Evolutionary conservation across 2,888 invertebrate species (phyloP).

Genomic region (Chymomyza procnemis): DNA sequence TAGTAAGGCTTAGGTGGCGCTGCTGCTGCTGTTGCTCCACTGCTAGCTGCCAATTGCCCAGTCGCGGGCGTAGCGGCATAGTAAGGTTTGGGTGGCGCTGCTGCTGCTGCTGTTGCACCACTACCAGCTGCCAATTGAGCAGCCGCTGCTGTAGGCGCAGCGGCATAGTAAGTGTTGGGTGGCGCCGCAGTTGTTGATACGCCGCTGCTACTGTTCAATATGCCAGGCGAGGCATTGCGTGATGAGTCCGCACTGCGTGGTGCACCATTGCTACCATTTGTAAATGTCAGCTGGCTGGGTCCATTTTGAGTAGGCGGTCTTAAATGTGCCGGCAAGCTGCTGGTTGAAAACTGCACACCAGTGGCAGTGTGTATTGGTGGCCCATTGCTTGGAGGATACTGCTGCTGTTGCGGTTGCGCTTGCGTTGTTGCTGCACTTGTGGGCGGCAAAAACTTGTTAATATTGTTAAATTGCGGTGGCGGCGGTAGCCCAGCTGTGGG

Average conservation of each 20-base stretch:
- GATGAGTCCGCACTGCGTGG: slow-evolving; percentile 43
- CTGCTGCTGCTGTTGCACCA: not conserved
- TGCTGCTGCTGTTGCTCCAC: slow-evolving; percentile 6
- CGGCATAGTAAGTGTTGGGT: slow-evolving; percentile 63
- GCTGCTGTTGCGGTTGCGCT: slow-evolving; percentile 19
- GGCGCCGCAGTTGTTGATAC: slow-evolving; percentile 11
- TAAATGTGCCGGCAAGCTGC: slow-evolving; percentile 64
- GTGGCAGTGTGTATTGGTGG: slow-evolving; percentile 26
- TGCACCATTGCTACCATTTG: slow-evolving; percentile 1
- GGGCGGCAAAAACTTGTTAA: slow-evolving; percentile 55
- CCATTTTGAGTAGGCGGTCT: slow-evolving; percentile 59
- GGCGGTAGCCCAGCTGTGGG: not conserved
- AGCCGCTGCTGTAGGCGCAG: slow-evolving; percentile 77
- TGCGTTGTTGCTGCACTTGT: slow-evolving; percentile 30
- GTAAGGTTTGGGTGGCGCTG: slow-evolving; percentile 46
- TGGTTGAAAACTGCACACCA: slow-evolving; percentile 33
- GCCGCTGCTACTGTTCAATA: slow-evolving; percentile 9
- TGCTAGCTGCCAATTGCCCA: slow-evolving; percentile 30
- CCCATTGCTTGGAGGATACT: slow-evolving; percentile 19
- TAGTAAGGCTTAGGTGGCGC: slow-evolving; percentile 19
- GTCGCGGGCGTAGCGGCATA: slow-evolving; percentile 77
- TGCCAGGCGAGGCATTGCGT: slow-evolving; percentile 77
- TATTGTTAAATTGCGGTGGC: slow-evolving; percentile 46
- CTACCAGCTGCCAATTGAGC: slow-evolving; percentile 29
- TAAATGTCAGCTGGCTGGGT: slow-evolving; percentile 25